Evolutionary conservation across 2,888 invertebrate species (phyloP).

Genomic region (Eupithecia subumbrata): DNA sequence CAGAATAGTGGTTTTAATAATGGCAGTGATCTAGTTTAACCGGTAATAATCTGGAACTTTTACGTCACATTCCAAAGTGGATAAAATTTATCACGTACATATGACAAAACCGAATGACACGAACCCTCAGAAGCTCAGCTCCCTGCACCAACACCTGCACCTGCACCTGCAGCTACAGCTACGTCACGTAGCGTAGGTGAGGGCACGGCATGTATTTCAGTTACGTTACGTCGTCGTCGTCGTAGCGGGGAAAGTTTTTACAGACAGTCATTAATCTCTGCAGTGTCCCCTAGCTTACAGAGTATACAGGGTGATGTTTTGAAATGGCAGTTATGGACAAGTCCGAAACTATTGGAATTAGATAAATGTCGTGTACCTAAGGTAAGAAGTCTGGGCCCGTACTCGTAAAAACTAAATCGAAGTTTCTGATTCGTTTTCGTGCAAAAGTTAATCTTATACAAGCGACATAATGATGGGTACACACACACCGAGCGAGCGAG

Average conservation of each 20-base stretch:
- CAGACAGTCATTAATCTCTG: conserved; percentile 58
- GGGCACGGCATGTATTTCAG: conserved; percentile 22
- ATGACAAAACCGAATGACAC: neutral
- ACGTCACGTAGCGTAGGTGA: conserved; percentile 22
- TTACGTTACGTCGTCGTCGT: conserved; percentile 12
- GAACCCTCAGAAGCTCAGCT: neutral
- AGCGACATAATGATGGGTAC: too few species aligned
- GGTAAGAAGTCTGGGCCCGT: too few species aligned
- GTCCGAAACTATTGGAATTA: neutral
- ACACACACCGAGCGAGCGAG: too few species aligned
- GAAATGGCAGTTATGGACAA: neutral
- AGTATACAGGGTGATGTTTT: neutral
- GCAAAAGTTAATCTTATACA: too few species aligned
- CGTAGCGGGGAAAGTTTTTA: conserved; percentile 41
- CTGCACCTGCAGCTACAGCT: too few species aligned
- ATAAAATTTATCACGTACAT: neutral
- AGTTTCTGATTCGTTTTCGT: too few species aligned
- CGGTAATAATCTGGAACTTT: neutral
- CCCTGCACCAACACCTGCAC: too few species aligned
- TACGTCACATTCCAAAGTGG: neutral
- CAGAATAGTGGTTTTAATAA: neutral
- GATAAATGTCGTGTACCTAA: neutral
- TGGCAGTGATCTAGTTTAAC: neutral
- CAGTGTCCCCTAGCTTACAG: conserved; percentile 43
- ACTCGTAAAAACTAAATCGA: too few species aligned